A percentile compares a stretch with the other conserved stretches of the same genome.
Evolutionary conservation across 2,888 invertebrate species (phyloP).

Genomic region (Helobdella robusta): DNA sequence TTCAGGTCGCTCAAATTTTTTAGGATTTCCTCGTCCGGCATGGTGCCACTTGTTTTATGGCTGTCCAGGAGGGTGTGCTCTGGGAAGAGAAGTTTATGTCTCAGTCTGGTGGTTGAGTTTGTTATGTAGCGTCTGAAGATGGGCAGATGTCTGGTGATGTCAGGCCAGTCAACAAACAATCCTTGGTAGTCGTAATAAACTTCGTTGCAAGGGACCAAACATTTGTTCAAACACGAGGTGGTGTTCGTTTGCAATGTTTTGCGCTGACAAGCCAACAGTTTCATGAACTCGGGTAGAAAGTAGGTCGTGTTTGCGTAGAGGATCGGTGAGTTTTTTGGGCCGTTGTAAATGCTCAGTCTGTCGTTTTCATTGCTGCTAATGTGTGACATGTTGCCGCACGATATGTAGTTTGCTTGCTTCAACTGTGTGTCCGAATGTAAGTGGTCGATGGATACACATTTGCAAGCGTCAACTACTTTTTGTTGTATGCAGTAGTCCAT

Average conservation of each 20-base stretch:
- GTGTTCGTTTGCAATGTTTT: neutral
- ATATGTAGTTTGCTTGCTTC: neutral
- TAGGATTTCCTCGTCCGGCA: neutral
- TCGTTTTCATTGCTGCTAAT: neutral
- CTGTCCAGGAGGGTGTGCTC: neutral
- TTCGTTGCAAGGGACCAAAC: slow-evolving; percentile 14
- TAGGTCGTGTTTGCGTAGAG: neutral
- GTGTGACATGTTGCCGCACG: slow-evolving; percentile 17
- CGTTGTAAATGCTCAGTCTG: neutral
- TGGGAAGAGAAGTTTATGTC: neutral
- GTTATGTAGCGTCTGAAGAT: slow-evolving; percentile 13
- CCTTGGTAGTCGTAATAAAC: slow-evolving; percentile 6
- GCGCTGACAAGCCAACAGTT: slow-evolving; percentile 12
- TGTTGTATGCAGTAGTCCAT: slow-evolving; percentile 12
- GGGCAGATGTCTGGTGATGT: slow-evolving; percentile 7
- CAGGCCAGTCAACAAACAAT: slow-evolving; percentile 16
- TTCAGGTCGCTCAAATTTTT: slow-evolving; percentile 1
- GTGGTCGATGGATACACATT: neutral
- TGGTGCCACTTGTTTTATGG: neutral
- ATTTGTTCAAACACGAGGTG: neutral
- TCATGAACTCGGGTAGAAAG: neutral
- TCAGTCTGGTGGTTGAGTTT: neutral
- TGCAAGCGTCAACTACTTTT: neutral
- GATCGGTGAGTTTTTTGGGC: neutral
- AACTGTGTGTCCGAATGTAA: neutral